Conservation (phyloP, 2,797 vertebrate species). For the Hoplostethus atlanticus region DNA sequence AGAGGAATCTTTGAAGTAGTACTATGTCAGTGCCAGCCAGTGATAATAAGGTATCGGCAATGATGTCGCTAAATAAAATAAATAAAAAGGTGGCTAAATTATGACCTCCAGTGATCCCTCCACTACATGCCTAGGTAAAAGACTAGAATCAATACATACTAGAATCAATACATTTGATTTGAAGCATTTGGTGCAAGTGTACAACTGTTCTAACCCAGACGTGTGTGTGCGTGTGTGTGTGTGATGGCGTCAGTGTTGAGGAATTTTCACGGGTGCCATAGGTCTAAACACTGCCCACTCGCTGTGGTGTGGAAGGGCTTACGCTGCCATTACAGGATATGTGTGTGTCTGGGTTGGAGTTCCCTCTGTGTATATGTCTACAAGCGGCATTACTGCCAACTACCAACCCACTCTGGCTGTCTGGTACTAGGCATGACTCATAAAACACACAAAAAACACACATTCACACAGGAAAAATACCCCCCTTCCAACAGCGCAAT, state of each 20-base stretch:
- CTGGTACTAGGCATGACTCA: constrained; percentile 56
- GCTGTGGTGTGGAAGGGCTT: constrained; percentile 54
- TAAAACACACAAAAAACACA: constrained; percentile 47
- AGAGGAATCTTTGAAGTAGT: too few species aligned
- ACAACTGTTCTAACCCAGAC: constrained; percentile 15
- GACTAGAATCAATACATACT: not conserved
- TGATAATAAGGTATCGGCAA: too few species aligned
- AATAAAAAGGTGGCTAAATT: not conserved
- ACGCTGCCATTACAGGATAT: constrained; percentile 61
- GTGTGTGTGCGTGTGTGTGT: not conserved
- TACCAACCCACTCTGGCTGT: constrained; percentile 49
- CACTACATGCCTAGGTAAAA: not conserved
- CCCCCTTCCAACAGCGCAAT: constrained; percentile 1
- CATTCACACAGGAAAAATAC: constrained; percentile 5
- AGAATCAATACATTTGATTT: not conserved
- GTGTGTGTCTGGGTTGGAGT: constrained; percentile 44
- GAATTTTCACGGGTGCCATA: constrained; percentile 40
- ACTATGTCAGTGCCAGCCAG: too few species aligned
- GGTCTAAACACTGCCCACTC: constrained; percentile 63
- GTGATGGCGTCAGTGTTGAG: constrained; percentile 21
- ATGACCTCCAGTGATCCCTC: constrained; percentile 1
- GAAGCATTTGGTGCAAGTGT: not conserved
- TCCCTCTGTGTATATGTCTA: constrained; percentile 48
- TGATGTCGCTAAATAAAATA: too few species aligned
- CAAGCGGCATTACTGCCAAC: constrained; percentile 47